These are phyloP conservation scores for Hyaena hyaena DNA, from an alignment of 2,113 vertebrate species.

Conservation along the genomic window DNA sequence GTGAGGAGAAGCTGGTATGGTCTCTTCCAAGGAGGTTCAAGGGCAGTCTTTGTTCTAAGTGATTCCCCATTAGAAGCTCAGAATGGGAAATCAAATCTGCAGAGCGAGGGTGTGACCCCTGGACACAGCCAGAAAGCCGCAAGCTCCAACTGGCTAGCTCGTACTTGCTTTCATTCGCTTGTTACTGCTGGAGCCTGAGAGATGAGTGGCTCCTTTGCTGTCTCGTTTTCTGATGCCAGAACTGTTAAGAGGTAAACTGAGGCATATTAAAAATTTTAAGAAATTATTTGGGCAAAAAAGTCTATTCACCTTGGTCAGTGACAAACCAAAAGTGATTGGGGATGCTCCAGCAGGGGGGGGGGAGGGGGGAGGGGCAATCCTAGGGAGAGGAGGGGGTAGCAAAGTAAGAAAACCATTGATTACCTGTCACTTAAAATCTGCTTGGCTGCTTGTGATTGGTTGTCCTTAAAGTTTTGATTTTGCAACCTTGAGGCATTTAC, in stretches of 20 bases:
- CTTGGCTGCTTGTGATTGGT: not conserved
- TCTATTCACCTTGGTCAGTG: not conserved
- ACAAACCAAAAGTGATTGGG: not conserved
- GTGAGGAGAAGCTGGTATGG: not conserved
- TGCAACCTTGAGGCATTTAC: not conserved
- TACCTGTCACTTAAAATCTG: not conserved
- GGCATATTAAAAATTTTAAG: not conserved
- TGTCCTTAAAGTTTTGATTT: not conserved
- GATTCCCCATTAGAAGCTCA: not conserved
- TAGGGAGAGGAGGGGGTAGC: not conserved
- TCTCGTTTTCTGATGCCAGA: not conserved
- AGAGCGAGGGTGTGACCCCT: too few species aligned
- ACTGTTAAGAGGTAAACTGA: not conserved
- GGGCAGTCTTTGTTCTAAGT: not conserved
- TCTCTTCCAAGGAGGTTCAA: not conserved
- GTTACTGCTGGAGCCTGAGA: not conserved
- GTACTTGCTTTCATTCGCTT: not conserved
- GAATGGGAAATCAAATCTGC: not conserved
- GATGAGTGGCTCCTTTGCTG: not conserved
- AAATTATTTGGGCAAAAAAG: not conserved
- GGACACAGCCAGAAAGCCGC: not conserved
- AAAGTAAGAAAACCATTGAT: not conserved
- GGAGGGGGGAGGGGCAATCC: not conserved
- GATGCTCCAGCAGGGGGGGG: fast-evolving
- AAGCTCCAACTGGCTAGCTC: too few species aligned